phyloP scores from a whole-genome alignment of 2,888 invertebrate species.

The Cenopis cana region DNA sequence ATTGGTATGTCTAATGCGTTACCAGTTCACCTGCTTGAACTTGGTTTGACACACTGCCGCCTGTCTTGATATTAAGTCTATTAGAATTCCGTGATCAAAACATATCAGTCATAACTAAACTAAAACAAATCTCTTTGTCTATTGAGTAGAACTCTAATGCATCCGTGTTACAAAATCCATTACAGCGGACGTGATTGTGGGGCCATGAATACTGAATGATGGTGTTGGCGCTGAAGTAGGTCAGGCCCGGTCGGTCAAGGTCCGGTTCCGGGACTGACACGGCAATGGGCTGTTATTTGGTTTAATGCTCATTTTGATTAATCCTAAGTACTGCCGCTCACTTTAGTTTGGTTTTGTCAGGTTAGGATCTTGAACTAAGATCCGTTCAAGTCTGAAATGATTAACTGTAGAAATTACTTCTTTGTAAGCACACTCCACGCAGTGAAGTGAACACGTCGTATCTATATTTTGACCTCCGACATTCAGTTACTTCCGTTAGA shows the following conservation, averaged over 20 bases:
- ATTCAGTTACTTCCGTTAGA: no score
- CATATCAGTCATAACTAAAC: slow-evolving; percentile 1
- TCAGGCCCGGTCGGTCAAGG: slow-evolving; percentile 43
- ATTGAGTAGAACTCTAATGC: slow-evolving; percentile 16
- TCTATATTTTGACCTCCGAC: no score
- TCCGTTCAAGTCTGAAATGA: no score
- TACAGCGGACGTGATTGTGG: slow-evolving; percentile 56
- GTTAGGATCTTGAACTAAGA: not conserved
- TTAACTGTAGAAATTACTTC: no score
- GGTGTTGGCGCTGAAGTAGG: slow-evolving; percentile 33
- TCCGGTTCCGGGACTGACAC: slow-evolving; percentile 26
- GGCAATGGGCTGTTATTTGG: slow-evolving; percentile 1
- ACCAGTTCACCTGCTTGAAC: no score
- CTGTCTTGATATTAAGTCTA: not conserved
- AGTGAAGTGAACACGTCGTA: no score
- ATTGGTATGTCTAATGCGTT: no score
- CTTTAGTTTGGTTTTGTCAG: not conserved
- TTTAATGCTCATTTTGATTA: not conserved
- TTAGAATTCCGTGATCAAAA: not conserved
- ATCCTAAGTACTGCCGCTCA: not conserved
- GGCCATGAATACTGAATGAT: slow-evolving; percentile 59
- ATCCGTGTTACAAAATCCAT: slow-evolving; percentile 52
- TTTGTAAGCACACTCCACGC: no score
- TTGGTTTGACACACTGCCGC: no score
- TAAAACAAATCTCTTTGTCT: slow-evolving; percentile 7